Conservation (phyloP, 64 coral and sea anemone species). For the Actinia equina region DNA sequence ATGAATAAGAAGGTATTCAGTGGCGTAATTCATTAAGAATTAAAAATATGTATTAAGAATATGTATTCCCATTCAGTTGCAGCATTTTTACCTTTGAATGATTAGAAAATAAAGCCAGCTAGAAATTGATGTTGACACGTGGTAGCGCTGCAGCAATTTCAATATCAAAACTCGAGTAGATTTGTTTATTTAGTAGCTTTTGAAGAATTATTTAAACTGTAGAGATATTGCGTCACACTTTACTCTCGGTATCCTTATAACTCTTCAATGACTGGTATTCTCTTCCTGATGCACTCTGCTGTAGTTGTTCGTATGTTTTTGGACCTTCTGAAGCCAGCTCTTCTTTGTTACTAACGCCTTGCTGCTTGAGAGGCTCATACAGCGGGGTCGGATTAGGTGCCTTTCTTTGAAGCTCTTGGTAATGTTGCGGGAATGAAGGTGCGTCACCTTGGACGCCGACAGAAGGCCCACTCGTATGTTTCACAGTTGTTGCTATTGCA, state of each 20-base stretch:
- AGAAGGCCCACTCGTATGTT: not conserved
- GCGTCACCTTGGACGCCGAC: not conserved
- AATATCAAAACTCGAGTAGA: too few species aligned
- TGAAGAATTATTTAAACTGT: too few species aligned
- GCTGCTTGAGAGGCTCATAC: not conserved
- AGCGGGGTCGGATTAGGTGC: not conserved
- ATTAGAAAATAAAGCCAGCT: too few species aligned
- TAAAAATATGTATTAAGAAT: too few species aligned
- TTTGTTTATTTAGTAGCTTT: too few species aligned
- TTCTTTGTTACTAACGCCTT: not conserved
- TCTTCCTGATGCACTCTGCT: not conserved
- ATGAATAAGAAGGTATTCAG: too few species aligned
- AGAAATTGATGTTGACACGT: too few species aligned
- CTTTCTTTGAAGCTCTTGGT: not conserved
- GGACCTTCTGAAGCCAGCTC: not conserved
- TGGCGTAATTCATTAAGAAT: too few species aligned
- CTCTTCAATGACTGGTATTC: not conserved
- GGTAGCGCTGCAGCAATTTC: too few species aligned
- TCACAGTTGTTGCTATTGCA: not conserved
- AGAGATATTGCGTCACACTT: not conserved
- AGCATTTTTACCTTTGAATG: too few species aligned
- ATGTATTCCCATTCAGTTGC: too few species aligned
- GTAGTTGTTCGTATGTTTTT: not conserved
- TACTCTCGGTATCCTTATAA: not conserved
- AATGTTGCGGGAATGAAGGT: not conserved